Evolutionary conservation across 2,888 invertebrate genomes (phyloP).

Genomic region (Lagria hirta): DNA sequence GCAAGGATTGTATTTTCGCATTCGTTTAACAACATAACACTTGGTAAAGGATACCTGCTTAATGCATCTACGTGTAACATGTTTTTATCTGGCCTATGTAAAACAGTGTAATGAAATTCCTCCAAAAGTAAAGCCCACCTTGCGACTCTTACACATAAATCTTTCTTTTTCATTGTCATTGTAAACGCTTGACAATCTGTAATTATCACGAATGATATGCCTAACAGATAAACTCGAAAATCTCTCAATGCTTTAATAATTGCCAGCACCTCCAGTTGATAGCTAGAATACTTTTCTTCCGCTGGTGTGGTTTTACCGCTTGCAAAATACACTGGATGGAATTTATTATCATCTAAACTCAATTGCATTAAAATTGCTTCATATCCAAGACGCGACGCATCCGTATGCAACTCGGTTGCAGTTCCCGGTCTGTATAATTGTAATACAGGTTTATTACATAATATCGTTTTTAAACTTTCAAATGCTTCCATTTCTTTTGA

Average conservation of each 20-base stretch:
- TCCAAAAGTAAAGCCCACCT: conserved; percentile 40
- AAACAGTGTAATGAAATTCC: conserved; percentile 38
- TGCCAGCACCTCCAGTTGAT: conserved; percentile 46
- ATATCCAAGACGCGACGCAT: too few relatives aligned
- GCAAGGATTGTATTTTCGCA: conserved; percentile 5
- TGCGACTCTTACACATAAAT: conserved; percentile 38
- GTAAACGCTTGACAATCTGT: conserved; percentile 44
- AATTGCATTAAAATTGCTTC: too few relatives aligned
- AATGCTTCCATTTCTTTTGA: too few relatives aligned
- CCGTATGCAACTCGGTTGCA: too few relatives aligned
- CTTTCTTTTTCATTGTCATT: conserved; percentile 41
- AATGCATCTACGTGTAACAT: conserved; percentile 41
- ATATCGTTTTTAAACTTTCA: too few relatives aligned
- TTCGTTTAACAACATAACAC: too few relatives aligned
- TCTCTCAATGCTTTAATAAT: conserved; percentile 43
- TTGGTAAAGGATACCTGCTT: conserved; percentile 31
- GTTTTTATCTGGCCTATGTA: conserved; percentile 36
- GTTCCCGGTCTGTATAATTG: too few relatives aligned
- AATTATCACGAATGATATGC: conserved; percentile 40
- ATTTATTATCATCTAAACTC: too few relatives aligned
- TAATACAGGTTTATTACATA: too few relatives aligned
- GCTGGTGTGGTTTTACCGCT: too few relatives aligned
- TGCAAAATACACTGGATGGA: too few relatives aligned
- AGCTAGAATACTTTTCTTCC: conserved; percentile 41
- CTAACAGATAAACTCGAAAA: conserved; percentile 42